phyloP scores from a whole-genome alignment of 37 sponge, comb jelly and placozoan genomes.

The Theonella swinhoei region DNA sequence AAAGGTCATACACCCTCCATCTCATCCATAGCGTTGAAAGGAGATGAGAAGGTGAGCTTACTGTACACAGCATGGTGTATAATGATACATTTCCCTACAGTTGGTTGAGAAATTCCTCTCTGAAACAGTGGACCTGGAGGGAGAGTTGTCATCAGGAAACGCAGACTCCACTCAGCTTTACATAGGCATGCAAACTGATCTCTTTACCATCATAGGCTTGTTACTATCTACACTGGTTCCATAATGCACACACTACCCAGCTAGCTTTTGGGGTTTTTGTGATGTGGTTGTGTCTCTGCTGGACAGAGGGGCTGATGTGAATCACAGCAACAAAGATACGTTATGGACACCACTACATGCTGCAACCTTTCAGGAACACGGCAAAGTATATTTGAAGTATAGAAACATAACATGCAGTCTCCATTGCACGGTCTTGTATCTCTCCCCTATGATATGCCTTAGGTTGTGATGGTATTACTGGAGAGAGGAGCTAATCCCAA shows the following conservation, averaged over 20 bases:
- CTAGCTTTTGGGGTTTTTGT: conserved; percentile 7
- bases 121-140: conserved; percentile 1
- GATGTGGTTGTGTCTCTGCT: conserved; percentile 8
- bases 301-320: conserved; percentile 7
- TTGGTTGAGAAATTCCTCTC: conserved; percentile 1
- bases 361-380: conserved; percentile 29
- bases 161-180: neutral
- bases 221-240: neutral
- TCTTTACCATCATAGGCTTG: no score
- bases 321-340: neutral
- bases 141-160: neutral
- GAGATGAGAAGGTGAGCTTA: conserved; percentile 7
- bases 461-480: conserved; percentile 23
- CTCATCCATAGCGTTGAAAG: conserved; percentile 14
- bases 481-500: conserved; percentile 5
- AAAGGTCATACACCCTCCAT: neutral
- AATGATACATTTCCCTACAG: conserved; percentile 1
- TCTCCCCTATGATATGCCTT: no score
- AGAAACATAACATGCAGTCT: neutral
- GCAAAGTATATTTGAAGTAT: neutral
- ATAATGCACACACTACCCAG: neutral
- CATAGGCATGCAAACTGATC: neutral
- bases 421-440: neutral
- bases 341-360: conserved; percentile 32
- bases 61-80: neutral